phyloP scores from a whole-genome alignment of 2,797 vertebrate species.

The Enteromius argenteus region DNA sequence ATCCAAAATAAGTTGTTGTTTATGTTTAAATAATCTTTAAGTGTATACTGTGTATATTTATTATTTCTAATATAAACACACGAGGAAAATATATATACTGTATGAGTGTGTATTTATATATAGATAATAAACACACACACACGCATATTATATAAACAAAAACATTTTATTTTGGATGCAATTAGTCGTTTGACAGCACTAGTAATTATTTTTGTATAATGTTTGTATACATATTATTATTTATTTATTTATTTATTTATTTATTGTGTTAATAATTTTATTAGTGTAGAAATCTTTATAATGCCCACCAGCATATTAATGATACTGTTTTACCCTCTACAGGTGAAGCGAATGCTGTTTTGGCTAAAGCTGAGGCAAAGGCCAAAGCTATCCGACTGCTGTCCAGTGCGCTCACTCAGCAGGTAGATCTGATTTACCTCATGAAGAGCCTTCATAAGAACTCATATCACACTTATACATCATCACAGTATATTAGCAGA shows the following conservation, averaged over 20 bases:
- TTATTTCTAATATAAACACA: too few species aligned
- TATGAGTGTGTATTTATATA: too few species aligned
- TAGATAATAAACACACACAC: too few species aligned
- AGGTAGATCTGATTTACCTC: slow-evolving; percentile 73
- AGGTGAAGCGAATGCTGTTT: slow-evolving; percentile 93
- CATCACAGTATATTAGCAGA: not conserved
- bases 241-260: not conserved
- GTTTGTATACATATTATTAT: not conserved
- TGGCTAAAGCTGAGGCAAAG: slow-evolving; percentile 92
- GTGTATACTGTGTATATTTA: too few species aligned
- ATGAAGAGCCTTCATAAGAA: not conserved
- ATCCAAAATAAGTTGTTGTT: too few species aligned
- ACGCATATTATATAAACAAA: too few species aligned
- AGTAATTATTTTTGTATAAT: not conserved
- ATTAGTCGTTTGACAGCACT: too few species aligned
- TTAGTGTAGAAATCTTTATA: too few species aligned
- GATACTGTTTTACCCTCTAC: not conserved
- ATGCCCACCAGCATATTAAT: not conserved
- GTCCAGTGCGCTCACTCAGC: slow-evolving; percentile 85
- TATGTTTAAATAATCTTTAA: too few species aligned
- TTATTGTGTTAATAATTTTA: not conserved
- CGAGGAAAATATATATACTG: too few species aligned
- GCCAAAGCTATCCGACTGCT: slow-evolving; percentile 89
- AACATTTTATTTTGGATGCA: too few species aligned
- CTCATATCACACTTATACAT: not conserved